phyloP scores from a whole-genome alignment of 2,797 vertebrate species.

The Margarornis squamiger region DNA sequence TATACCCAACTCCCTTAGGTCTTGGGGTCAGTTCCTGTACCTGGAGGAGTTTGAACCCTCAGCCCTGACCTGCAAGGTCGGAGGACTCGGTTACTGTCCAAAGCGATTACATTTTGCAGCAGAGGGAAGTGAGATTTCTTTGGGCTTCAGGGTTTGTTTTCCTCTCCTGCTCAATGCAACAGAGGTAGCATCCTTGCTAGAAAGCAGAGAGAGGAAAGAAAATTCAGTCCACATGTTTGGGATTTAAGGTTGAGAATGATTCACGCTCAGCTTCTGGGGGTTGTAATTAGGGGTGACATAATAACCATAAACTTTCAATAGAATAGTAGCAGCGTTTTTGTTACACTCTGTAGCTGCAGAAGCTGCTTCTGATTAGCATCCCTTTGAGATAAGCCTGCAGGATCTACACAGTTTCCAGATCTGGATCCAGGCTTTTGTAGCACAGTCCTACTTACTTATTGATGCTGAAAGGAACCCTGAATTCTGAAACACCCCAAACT shows the following conservation, averaged over 20 bases:
- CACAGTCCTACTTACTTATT: neutral
- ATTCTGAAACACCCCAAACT: neutral
- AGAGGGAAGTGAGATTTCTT: constrained; percentile 33
- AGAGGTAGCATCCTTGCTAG: constrained; percentile 33
- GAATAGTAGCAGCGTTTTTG: constrained; percentile 52
- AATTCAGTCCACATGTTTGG: constrained; percentile 67
- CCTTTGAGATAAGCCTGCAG: neutral
- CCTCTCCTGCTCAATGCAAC: neutral
- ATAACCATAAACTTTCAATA: constrained; percentile 62
- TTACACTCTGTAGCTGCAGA: constrained; percentile 8
- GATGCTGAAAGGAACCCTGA: neutral
- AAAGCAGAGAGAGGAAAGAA: constrained; percentile 42
- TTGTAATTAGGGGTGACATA: constrained; percentile 71
- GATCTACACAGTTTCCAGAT: neutral
- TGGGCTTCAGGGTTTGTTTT: constrained; percentile 48
- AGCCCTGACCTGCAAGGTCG: neutral
- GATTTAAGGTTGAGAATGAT: constrained; percentile 65
- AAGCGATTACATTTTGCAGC: neutral
- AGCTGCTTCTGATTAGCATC: constrained; percentile 51
- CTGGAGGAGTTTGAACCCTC: neutral
- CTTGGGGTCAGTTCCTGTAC: neutral
- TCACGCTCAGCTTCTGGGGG: constrained; percentile 65
- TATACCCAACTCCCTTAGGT: neutral
- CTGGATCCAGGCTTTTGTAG: neutral
- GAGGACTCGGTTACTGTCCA: neutral